Conservation (phyloP, 2,797 vertebrate genomes). For the Syncerus caffer region DNA sequence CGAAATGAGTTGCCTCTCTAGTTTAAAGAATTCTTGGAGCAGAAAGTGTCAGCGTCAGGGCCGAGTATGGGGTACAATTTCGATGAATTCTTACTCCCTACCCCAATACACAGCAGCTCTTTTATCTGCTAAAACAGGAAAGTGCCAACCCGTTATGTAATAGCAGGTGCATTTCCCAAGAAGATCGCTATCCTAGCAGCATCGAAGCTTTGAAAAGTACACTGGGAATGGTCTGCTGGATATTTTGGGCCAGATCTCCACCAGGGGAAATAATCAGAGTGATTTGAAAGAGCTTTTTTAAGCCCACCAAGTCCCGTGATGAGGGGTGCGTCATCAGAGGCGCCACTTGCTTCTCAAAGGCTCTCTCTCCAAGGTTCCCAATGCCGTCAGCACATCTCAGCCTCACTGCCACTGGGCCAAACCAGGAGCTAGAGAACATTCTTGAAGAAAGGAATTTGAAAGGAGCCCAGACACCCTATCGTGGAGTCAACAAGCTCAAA, state of each 20-base stretch:
- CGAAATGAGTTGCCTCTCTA: not conserved
- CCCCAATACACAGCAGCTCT: not conserved
- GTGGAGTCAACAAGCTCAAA: not conserved
- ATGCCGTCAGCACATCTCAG: not conserved
- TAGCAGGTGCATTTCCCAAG: not conserved
- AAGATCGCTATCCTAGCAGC: not conserved
- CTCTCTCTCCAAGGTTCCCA: not conserved
- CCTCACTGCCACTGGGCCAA: not conserved
- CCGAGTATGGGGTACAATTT: not conserved
- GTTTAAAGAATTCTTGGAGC: not conserved
- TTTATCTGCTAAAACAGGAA: not conserved
- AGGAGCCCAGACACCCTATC: not conserved
- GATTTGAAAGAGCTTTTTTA: constrained; percentile 49
- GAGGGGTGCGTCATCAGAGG: not conserved
- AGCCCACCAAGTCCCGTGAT: not conserved
- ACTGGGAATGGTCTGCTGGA: constrained; percentile 39
- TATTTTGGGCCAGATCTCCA: constrained; percentile 46
- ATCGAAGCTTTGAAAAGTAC: not conserved
- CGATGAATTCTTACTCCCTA: not conserved
- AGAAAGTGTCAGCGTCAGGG: not conserved
- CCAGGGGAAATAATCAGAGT: constrained; percentile 64
- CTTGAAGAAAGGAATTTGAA: not conserved
- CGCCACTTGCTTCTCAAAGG: not conserved
- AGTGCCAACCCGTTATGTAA: not conserved
- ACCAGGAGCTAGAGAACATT: not conserved